These are phyloP conservation scores for Pangasius djambal DNA, from an alignment of 2,797 vertebrate species.

Conservation along the genomic window DNA sequence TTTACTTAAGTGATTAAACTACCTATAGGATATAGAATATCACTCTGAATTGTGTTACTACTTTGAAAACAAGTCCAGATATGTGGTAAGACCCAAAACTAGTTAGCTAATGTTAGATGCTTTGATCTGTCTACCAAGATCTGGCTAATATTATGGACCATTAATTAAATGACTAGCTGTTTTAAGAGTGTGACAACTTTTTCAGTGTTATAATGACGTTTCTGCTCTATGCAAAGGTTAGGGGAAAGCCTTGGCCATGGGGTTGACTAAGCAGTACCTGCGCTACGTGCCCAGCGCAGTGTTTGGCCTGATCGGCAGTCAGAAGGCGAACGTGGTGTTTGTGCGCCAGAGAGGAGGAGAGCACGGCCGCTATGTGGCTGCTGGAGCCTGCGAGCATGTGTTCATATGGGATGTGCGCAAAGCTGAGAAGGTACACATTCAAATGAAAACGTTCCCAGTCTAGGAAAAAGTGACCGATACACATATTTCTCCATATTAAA, in stretches of 20 bases:
- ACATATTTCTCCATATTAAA: not conserved
- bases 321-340: slow-evolving; percentile 82
- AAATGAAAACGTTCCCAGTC: not conserved
- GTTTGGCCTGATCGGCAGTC: slow-evolving; percentile 90
- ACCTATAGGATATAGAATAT: not conserved
- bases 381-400: slow-evolving; percentile 92
- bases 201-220: not conserved
- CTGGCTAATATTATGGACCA: not conserved
- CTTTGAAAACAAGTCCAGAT: not conserved
- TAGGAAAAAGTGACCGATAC: not conserved
- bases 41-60: not conserved
- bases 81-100: not conserved
- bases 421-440: slow-evolving; percentile 86
- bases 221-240: not conserved
- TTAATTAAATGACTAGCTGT: not conserved
- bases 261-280: slow-evolving; percentile 94
- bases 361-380: slow-evolving; percentile 87
- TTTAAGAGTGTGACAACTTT: not conserved
- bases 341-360: slow-evolving; percentile 88
- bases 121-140: not conserved
- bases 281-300: slow-evolving; percentile 85
- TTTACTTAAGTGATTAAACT: not conserved
- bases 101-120: not conserved
- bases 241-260: slow-evolving; percentile 77
- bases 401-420: slow-evolving; percentile 95